Conservation (phyloP, 1,140 invertebrate genomes). For the Gerris buenoi region DNA sequence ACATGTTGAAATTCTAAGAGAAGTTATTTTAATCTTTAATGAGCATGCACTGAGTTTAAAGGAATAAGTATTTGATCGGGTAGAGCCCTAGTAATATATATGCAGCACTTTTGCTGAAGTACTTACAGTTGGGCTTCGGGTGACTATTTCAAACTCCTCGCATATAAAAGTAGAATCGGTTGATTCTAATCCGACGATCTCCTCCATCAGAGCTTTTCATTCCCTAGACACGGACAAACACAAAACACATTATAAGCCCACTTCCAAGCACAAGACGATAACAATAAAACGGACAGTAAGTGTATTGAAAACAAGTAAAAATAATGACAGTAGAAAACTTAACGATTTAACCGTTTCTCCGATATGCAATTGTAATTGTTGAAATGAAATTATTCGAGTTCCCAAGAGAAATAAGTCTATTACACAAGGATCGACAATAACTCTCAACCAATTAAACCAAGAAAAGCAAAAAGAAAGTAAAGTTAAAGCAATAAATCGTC, state of each 20-base stretch:
- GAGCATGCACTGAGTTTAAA: neutral
- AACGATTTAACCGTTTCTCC: neutral
- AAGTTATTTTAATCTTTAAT: neutral
- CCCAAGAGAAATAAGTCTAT: too few species aligned
- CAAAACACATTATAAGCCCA: neutral
- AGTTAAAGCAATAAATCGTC: too few species aligned
- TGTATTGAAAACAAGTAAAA: neutral
- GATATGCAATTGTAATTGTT: neutral
- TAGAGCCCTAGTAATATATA: neutral
- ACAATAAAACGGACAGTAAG: too few species aligned
- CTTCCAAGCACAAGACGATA: too few species aligned
- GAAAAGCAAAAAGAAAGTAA: too few species aligned
- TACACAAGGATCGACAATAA: too few species aligned
- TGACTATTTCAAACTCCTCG: conserved; percentile 71
- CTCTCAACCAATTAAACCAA: too few species aligned
- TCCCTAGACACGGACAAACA: neutral
- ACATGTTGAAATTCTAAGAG: neutral
- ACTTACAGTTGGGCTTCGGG: neutral
- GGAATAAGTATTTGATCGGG: neutral
- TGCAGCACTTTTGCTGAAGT: neutral
- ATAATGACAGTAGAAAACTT: neutral
- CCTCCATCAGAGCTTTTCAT: conserved; percentile 42
- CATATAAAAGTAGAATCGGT: conserved; percentile 66
- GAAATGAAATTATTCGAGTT: too few species aligned
- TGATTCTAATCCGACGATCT: conserved; percentile 58